These are phyloP conservation scores for Cacatua alba DNA, from an alignment of 2,113 vertebrate genomes.

Conservation along the genomic window DNA sequence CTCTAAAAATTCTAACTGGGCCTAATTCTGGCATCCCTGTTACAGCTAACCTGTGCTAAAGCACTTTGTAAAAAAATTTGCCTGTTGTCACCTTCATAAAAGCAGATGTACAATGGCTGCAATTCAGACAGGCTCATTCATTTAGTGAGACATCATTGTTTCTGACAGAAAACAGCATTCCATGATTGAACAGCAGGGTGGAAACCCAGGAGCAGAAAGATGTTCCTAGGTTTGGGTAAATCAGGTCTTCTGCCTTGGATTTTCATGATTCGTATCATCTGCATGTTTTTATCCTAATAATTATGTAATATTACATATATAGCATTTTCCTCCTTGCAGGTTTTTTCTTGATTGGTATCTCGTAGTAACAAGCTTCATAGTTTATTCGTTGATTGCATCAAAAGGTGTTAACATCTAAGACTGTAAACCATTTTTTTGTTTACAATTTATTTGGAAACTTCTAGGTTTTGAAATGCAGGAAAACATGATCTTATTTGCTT, in stretches of 20 bases:
- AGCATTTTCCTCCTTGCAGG: neutral
- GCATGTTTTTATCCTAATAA: neutral
- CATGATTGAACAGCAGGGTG: accelerated
- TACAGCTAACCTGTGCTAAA: neutral
- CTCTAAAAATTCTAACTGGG: neutral
- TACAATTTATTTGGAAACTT: neutral
- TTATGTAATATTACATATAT: neutral
- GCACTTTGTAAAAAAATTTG: neutral
- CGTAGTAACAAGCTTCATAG: neutral
- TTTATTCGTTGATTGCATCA: neutral
- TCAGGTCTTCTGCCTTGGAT: neutral
- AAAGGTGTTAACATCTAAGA: neutral
- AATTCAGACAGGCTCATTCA: accelerated
- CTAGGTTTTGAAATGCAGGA: neutral
- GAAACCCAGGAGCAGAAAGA: neutral
- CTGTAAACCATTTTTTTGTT: neutral
- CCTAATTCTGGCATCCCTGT: neutral
- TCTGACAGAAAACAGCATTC: neutral
- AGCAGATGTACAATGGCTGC: neutral
- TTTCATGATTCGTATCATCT: neutral
- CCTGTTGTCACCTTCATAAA: neutral
- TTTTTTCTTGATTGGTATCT: neutral
- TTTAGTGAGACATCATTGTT: neutral
- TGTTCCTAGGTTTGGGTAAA: neutral
- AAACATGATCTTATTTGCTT: neutral